Base-by-base conservation (phyloP, 1,140 invertebrate species). In the Vollenhovia emeryi region DNA sequence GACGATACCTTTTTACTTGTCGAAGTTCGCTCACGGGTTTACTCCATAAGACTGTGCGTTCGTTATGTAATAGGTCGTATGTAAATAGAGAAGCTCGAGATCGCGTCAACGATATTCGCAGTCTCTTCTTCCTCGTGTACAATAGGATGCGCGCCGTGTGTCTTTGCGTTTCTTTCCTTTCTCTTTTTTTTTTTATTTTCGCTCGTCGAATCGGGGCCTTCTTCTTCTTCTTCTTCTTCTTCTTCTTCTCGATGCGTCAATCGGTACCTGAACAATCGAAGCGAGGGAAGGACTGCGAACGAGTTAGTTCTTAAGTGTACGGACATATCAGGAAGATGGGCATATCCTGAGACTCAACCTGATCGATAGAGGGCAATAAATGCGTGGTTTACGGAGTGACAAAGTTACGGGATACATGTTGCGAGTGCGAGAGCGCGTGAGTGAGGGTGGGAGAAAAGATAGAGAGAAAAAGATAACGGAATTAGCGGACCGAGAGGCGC, bases 1-100 rank as follows among this genome's bases (percentile, higher is more conserved):
- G 27, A 80, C 86, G 85, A 88, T 90, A 86, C 76, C 71, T 91
- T 88, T 89, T 89, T 87, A 90, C 69, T 88, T 79, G 90, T 91
- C 85, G 85, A 80, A 86, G 86, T 92, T 90, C 87, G 89, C 85
- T 90, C 89, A 90, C 89, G 89, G 89, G 90, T 89, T 90, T 90
- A 89, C 85, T 87, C 89, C 86, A 94, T 93, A 94, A 95, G 94
- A 95, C 93, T 94, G 94, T 92, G 93, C 90, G 91, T 94, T 93
- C 91, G 91, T 93, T 92, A 91, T 92, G 90, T 92, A 92, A 57
- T 71, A 82, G 24, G 43, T 83, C 89, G 82, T 91, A 92, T 91
- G 79, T 90, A 93, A 93, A 86, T 89, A 92, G 88, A 68, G 55
- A 66, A 90, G 69, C 71, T 89, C 80, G 62, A 80, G 86, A 86